phyloP scores from a whole-genome alignment of 2,888 invertebrate genomes.

The Cheilosia urbana region DNA sequence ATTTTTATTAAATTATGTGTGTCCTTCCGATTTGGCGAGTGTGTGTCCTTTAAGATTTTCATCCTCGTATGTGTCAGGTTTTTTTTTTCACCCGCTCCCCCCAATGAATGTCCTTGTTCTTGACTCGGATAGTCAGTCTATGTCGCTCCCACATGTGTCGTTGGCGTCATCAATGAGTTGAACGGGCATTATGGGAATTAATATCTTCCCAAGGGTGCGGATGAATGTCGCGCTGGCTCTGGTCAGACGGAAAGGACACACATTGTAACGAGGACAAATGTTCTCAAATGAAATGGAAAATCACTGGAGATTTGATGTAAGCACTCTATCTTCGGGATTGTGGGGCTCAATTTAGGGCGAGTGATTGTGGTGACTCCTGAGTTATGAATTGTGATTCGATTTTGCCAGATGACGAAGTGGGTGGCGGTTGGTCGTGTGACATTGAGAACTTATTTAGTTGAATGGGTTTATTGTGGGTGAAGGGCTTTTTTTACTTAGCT shows the following conservation, averaged over 20 bases:
- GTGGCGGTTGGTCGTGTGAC: conserved; percentile 50
- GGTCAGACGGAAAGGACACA: conserved; percentile 53
- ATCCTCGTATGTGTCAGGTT: conserved; percentile 42
- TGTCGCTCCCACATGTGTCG: conserved; percentile 3
- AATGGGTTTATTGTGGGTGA: conserved; percentile 2
- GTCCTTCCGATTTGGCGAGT: conserved; percentile 56
- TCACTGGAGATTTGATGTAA: conserved; percentile 70
- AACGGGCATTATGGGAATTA: conserved; percentile 71
- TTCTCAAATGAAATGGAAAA: conserved; percentile 73
- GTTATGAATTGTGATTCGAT: conserved; percentile 74
- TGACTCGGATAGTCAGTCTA: conserved; percentile 19
- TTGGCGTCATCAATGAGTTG: conserved; percentile 45
- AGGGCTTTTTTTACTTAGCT: not conserved
- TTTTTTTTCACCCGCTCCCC: not conserved
- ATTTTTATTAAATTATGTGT: conserved; percentile 73
- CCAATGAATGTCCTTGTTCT: conserved; percentile 46
- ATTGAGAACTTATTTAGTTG: conserved; percentile 30
- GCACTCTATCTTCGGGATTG: conserved; percentile 59
- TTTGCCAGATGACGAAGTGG: conserved; percentile 65
- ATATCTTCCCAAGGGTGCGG: conserved; percentile 50
- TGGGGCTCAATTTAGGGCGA: conserved; percentile 52
- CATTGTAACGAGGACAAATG: conserved; percentile 45
- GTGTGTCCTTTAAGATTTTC: conserved; percentile 55
- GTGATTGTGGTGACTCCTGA: conserved; percentile 63
- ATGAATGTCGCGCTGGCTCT: conserved; percentile 8